Evolutionary conservation across 2,888 invertebrate species (phyloP).

Genomic region (Deilephila elpenor): DNA sequence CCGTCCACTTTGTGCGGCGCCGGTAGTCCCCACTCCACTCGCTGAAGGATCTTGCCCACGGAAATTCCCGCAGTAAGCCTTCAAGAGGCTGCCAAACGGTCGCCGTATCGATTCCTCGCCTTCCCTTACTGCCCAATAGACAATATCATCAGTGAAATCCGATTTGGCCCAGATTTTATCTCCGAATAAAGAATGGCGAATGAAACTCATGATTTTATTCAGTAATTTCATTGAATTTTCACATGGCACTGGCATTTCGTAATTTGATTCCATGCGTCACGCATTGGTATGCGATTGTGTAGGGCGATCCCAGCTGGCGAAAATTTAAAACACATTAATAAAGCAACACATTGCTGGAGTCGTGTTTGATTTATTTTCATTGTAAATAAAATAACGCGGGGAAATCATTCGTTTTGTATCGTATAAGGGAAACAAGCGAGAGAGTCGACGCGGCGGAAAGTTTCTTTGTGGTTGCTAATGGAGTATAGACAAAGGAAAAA

Average conservation of each 20-base stretch:
- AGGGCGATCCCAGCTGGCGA: conserved; percentile 39
- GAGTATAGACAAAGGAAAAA: conserved; percentile 9
- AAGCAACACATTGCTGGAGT: conserved; percentile 18
- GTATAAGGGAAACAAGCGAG: conserved; percentile 6
- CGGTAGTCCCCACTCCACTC: conserved; percentile 23
- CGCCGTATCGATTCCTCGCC: conserved; percentile 37
- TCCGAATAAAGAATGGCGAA: conserved; percentile 49
- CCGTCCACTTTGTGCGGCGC: conserved; percentile 29
- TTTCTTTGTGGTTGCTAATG: conserved; percentile 9
- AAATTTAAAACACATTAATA: conserved; percentile 44
- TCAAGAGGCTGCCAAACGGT: conserved; percentile 34
- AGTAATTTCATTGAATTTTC: conserved; percentile 38
- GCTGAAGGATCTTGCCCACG: conserved; percentile 40
- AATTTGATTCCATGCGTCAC: conserved; percentile 43
- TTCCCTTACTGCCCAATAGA: conserved; percentile 38
- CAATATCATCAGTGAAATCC: conserved; percentile 49
- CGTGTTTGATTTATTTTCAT: conserved; percentile 9
- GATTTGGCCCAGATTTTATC: conserved; percentile 45
- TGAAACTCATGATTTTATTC: conserved; percentile 50
- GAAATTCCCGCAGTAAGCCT: conserved; percentile 51
- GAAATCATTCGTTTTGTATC: conserved; percentile 1
- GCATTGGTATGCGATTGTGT: conserved; percentile 36
- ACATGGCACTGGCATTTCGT: conserved; percentile 37
- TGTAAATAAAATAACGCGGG: conserved; percentile 5
- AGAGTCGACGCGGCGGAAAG: conserved; percentile 1